Evolutionary conservation across 2,797 vertebrate species (phyloP).

Genomic region (Ptychadena robeensis): DNA sequence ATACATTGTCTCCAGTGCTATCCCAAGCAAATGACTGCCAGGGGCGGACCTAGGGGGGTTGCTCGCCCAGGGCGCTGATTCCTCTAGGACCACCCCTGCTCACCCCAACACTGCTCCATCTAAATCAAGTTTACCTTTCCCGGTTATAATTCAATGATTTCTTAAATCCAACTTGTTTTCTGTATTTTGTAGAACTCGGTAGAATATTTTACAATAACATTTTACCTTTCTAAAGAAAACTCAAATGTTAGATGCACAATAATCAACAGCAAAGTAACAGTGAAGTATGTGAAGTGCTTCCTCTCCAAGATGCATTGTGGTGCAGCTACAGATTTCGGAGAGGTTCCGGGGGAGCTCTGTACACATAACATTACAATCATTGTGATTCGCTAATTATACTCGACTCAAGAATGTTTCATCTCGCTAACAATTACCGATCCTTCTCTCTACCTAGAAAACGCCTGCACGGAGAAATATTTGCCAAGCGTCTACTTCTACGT

Average conservation of each 20-base stretch:
- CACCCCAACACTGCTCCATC: too few species aligned
- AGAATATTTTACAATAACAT: not conserved
- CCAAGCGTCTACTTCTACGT: not conserved
- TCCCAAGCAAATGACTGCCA: too few species aligned
- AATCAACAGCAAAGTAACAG: not conserved
- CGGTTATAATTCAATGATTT: too few species aligned
- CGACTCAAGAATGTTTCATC: slow-evolving; percentile 26
- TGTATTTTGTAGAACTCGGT: not conserved
- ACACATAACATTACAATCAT: slow-evolving; percentile 23
- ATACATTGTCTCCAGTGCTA: too few species aligned
- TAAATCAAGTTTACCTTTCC: too few species aligned
- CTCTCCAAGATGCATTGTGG: not conserved
- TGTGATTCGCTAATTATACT: slow-evolving; percentile 22
- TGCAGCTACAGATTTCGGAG: not conserved
- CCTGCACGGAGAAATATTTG: not conserved
- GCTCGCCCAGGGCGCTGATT: too few species aligned
- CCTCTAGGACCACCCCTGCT: too few species aligned
- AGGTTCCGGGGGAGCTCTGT: not conserved
- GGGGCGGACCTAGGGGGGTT: too few species aligned
- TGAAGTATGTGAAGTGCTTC: not conserved
- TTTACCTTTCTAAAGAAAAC: not conserved
- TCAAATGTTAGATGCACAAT: not conserved
- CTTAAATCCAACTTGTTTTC: not conserved
- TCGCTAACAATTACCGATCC: slow-evolving; percentile 1
- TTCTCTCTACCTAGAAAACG: not conserved